Base-by-base conservation (phyloP, 2,888 invertebrate species). In the Clostera curtula region DNA sequence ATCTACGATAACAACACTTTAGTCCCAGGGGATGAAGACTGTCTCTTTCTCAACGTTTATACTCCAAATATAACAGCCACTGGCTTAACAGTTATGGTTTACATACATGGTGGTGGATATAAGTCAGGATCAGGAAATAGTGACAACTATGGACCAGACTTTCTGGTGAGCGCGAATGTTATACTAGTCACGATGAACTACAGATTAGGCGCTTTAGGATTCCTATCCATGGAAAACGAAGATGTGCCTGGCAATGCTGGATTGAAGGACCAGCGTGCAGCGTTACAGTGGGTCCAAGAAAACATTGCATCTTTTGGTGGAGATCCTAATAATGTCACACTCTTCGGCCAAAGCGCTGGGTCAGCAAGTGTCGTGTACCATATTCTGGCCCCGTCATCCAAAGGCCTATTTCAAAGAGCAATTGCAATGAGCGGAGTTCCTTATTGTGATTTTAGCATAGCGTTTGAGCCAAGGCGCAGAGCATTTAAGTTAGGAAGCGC, bases 161-260 rank as follows among this genome's bases (percentile, higher is more conserved):
- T 47, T 19, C 24, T 49, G 1, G 10, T 49, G 0, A 31, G 30
- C 5, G 23, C 36, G 11, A 25, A 21, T 9, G 41, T 48, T 0
- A 13, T 45, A 12, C 8, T 48, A 1, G 49, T 49, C 1, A 86
- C 86, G 0, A 38, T 85, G 0, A 86, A 86, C 44, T 85, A 82
- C 36, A 59, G 86, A 32, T 35, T 67, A 4, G 85, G 82, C 0
- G 64, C 70, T 0, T 40, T 85, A 3, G 85, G 85, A 1, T 87
- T 86, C 36, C 53, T 87, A 1, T 84, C 85, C 8, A 72, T 85
- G 4, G 54, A 59, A 8, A 79, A 77, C 12, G 40, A 46, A 10
- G 79, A 74, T 39, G 83, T 82, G 1, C 82, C 85, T 0, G 87
- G 87, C 6, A 88, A 88, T 49, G 79, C 79, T 36, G 85, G 84